Base-by-base conservation (phyloP, 2,113 vertebrate species). In the Chauna torquata region DNA sequence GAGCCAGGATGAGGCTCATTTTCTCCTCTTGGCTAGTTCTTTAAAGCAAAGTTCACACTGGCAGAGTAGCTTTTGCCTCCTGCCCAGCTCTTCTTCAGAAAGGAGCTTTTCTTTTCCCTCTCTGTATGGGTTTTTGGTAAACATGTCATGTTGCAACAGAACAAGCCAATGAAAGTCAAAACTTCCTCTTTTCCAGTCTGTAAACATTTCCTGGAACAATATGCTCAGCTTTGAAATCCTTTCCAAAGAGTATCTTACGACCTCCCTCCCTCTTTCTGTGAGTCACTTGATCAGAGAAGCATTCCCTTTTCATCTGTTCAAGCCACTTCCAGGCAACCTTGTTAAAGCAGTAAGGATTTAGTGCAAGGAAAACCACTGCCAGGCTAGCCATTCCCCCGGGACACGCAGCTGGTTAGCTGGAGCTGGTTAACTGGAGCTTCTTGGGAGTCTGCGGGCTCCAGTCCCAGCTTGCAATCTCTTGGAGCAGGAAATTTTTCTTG, bases 171-270 rank as follows among this genome's bases (percentile, higher is more conserved):
- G 84, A 95, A 97, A 97, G 92, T 92, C 92, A 96, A 96, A 94
- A 96, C 94, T 96, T 97, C 96, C 86, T 87, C 75, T 91, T 84
- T 95, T 92, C 91, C 87, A 94, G 89, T 93, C 85, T 93, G 92
- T 97, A 97, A 97, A 97, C 95, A 97, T 95, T 97, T 97, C 96
- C 95, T 97, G 96, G 96, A 97, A 97, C 94, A 94, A 77, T 58
- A 93, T 81, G 42, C 81, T 92, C 79, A 61, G 94, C 95, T 97
- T 97, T 98, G 94, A 96, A 97, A 96, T 92, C 75, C 69, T 93
- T 93, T 96, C 95, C 96, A 96, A 88, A 86, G 84, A 93, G 78
- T 85, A 75, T 97, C 89, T 96, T 86, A 90, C 88, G 94, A 86
- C 92, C 77, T 95, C 92, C 88, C 91, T 95, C 95, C 81, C 64